These are phyloP conservation scores for Lasioglossum lativentre DNA, from an alignment of 2,888 invertebrate genomes.

Conservation along the genomic window DNA sequence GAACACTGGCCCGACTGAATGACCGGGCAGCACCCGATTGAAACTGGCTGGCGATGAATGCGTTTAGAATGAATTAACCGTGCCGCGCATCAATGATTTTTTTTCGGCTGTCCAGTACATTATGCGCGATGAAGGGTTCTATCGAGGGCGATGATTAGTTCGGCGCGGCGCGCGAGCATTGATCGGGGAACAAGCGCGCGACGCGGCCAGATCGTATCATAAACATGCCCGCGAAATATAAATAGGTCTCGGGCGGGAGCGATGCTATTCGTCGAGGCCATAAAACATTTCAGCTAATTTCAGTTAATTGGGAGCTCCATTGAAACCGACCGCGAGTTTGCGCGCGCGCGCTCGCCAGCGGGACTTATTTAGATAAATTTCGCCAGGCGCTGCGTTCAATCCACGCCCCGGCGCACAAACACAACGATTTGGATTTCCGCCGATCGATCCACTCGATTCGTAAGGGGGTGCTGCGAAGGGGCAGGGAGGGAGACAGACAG, in stretches of 20 bases:
- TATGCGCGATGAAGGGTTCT: neutral
- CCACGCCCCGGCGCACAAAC: neutral
- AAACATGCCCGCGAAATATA: constrained; percentile 12
- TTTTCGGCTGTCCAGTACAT: neutral
- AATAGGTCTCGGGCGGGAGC: neutral
- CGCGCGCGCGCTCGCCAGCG: neutral
- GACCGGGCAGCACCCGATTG: neutral
- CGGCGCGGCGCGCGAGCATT: neutral
- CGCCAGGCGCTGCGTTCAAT: neutral
- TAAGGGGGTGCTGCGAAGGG: neutral
- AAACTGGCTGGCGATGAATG: neutral
- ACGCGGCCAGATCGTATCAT: neutral
- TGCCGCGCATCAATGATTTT: neutral
- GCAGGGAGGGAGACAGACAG: neutral
- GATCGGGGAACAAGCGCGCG: neutral
- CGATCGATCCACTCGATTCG: constrained; percentile 21
- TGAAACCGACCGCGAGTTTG: neutral
- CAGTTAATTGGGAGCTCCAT: constrained; percentile 32
- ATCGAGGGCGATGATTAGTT: neutral
- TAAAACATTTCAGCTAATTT: constrained; percentile 48
- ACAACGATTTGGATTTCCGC: constrained; percentile 37
- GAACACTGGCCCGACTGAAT: neutral
- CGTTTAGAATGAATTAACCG: neutral
- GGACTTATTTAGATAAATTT: constrained; percentile 46
- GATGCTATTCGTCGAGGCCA: neutral